phyloP scores from a whole-genome alignment of 2,888 invertebrate species.

The Hartigia nigra region DNA sequence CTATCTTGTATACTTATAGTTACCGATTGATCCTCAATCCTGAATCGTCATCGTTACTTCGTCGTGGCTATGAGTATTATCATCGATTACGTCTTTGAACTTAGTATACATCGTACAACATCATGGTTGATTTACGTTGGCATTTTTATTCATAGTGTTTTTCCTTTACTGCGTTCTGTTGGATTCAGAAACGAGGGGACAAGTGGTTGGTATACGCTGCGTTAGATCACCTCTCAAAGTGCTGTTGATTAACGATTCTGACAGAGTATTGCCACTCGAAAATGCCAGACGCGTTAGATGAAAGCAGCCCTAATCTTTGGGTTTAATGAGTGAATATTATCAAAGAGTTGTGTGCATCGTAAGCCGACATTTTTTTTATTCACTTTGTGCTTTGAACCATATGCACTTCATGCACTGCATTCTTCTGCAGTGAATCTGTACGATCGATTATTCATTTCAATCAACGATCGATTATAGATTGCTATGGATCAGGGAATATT shows the following conservation, averaged over 20 bases:
- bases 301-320: slow-evolving; percentile 10
- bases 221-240: neutral
- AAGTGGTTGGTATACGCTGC: neutral
- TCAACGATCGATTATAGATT: neutral
- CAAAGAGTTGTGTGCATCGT: neutral
- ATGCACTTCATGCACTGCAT: neutral
- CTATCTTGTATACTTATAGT: slow-evolving; percentile 4
- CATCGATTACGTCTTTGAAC: slow-evolving; percentile 10
- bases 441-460: no score
- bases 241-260: neutral
- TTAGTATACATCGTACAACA: neutral
- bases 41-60: slow-evolving; percentile 18
- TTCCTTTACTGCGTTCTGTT: neutral
- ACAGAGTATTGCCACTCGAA: neutral
- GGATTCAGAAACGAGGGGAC: neutral
- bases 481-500: neutral
- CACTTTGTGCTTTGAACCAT: neutral
- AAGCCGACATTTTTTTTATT: neutral
- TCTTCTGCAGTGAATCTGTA: neutral
- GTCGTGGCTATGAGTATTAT: slow-evolving; percentile 2
- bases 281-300: slow-evolving; percentile 22
- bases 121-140: neutral
- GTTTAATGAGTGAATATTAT: neutral
- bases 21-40: slow-evolving; percentile 14
- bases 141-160: neutral